Base-by-base conservation (phyloP, 2,888 invertebrate genomes). In the Diaphora mendica region DNA sequence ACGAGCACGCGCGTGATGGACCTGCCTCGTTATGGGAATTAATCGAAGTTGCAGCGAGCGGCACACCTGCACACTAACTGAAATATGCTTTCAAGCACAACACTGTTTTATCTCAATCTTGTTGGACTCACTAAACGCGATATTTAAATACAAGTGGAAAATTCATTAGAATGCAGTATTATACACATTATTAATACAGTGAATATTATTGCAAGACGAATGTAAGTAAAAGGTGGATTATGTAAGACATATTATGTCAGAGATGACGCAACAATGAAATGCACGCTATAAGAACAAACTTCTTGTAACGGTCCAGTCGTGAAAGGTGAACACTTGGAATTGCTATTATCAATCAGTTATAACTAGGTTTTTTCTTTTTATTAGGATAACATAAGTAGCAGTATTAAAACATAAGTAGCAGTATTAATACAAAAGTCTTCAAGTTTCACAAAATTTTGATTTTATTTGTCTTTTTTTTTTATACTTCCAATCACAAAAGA, bases 1-100 rank as follows among this genome's bases (percentile, higher is more conserved):
- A 95, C 94, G 95, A 93, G 93, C 94, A 92, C 84, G 87, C 92
- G 88, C 90, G 94, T 95, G 95, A 95, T 95, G 95, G 95, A 95
- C 94, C 94, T 90, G 92, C 91, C 95, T 95, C 95, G 95, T 95
- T 95, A 95, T 95, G 92, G 92, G 94, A 94, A 95, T 95, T 95
- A 95, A 95, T 95, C 95, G 95, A 94, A 95, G 91, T 92, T 91
- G 92, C 92, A 92, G 88, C 90, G 88, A 89, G 90, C 90, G 88
- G 91, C 90, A 89, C 94, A 94, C 95, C 95, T 95, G 95, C 90
- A 93, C 83, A 84, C 90, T 89, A 90, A 90, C 92, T 93, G 92
- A 94, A 94, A 94, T 93, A 93, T 93, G 91, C 91, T 85, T 85
- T 82, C 75, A 73, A 64, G 62, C 78, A 82, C 84, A 77, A 79